Evolutionary conservation across 2,888 invertebrate species (phyloP), one percentile per base, ranked within the genome.

Genomic region (Thecophora atra): DNA sequence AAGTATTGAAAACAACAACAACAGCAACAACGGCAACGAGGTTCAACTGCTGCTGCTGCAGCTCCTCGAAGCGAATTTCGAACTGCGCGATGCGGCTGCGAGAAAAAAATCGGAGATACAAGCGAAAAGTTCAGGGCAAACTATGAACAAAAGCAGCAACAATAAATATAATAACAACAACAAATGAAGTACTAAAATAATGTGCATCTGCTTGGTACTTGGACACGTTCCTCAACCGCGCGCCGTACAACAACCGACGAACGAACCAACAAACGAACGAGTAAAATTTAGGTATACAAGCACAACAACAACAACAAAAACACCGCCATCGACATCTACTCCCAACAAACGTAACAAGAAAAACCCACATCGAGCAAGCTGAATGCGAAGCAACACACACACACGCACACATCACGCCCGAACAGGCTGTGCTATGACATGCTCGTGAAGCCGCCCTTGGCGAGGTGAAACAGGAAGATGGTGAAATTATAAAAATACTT

Each of bases 121-220:
- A 37, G 11, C 37, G 21, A 21, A 37, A 11, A 60, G 17, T 17
- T 60, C 60, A 26, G 17, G 17, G 28, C 60, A 24, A 56, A 56
- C 56, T 56, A 56, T 26, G 26, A 13, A 56, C 56, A 30, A 17
- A 28, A 62, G n/a, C 37, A 62, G 17, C 17, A 37, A 11, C 30
- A 62, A 11, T 11, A 37, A 68, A 13, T 21, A 52, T 21, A 56
- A 56, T 47, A 47, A 69, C 69, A 62, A 30, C 21, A 62, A 19
- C 30, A 70, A n/a, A 30, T 37, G 19, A 47, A 30, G 3, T 37
- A 67, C 54, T 54, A 44, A 52, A 65, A 37, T 37, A 37, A 28
- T 42, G 66, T 73, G 51, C 71, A 73, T 71, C 71, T 73, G 73
- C 67, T n/a, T n/a, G n/a, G n/a, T 71, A 68, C 73, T 64, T 71